Percentiles rank a stretch among this genome's conserved stretches.
Evolutionary conservation across 1,140 invertebrate genomes (phyloP).

Genomic region (Drosophila azteca): DNA sequence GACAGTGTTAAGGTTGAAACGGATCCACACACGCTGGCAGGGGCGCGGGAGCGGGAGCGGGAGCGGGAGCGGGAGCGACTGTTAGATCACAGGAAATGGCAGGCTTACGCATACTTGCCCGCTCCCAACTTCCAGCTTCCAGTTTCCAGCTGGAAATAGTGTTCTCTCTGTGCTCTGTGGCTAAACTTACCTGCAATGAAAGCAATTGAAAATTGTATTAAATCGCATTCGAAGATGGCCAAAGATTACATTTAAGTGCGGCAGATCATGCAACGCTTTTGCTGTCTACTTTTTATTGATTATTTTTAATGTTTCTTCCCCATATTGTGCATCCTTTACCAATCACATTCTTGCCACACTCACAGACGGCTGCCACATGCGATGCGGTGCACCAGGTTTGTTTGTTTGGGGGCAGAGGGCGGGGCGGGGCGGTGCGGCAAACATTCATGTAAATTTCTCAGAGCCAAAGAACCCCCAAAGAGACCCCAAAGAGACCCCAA

Average conservation of each 20-base stretch:
- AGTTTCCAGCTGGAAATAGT: too few relatives aligned
- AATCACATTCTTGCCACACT: not conserved
- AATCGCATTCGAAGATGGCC: constrained; percentile 41
- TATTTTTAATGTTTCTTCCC: too few relatives aligned
- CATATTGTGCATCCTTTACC: too few relatives aligned
- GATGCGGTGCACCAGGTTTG: too few relatives aligned
- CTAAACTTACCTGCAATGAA: constrained; percentile 67
- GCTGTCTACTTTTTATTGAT: not conserved
- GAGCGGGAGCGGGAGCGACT: too few relatives aligned
- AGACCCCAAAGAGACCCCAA: not conserved
- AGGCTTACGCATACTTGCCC: too few relatives aligned
- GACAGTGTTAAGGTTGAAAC: constrained; percentile 34
- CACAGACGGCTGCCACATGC: not conserved
- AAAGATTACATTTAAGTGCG: constrained; percentile 7
- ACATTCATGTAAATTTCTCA: constrained; percentile 48
- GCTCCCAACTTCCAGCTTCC: not conserved
- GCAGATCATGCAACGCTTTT: constrained; percentile 26
- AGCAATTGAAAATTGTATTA: constrained; percentile 60
- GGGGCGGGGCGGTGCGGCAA: constrained; percentile 1
- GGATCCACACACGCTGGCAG: too few relatives aligned
- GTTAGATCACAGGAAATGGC: constrained; percentile 68
- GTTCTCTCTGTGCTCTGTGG: too few relatives aligned
- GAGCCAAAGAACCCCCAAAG: constrained; percentile 9
- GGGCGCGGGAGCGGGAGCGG: too few relatives aligned
- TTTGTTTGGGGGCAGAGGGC: constrained; percentile 20